Evolutionary conservation across 92 coral and sea anemone genomes (phyloP), one percentile per base, ranked within the genome.

Genomic region (Anthopleura xanthogrammica): DNA sequence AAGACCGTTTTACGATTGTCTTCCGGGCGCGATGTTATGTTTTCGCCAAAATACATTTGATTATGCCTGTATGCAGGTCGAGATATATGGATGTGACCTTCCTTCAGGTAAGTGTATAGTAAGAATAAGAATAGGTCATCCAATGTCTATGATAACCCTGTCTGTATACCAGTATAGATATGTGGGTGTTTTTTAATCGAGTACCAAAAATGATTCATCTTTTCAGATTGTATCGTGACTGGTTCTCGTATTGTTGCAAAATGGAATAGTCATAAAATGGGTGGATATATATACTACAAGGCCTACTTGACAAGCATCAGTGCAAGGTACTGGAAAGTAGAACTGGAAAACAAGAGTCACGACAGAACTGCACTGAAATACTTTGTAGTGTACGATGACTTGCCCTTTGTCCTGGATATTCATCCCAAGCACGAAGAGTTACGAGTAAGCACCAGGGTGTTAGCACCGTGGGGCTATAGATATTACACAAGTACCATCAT

Each of bases 401-500:
- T 56, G 0, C 62, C 62, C 20, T 56, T 56, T 56, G 85, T 82
- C 16, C 85, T 82, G 16, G 85, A 82, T 55, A 65, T 82, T 19
- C 71, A 70, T 20, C 77, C 77, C 22, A 82, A 46, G 52, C 85
- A 46, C 19, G 77, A 43, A 14, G 76, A 82, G 19, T 23, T 82
- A 48, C 48, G 20, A n/a, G 52, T 13, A 19, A 79, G 85, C 17
- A 82, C 85, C 12, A 41, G 79, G 23, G 85, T 82, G 22, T 22
- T 82, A 48, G 60, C 60, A 36, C 76, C 70, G 5, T 82, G 22
- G 41, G 75, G 75, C 7, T 10, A 2, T 9, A 73, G 4, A 60
- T 82, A 82, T 41, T 82, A 73, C 79, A 52, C 85, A 46, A 65
- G 78, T 39, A 82, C 78, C 16, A 72, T 82, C 23, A 24, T 1